Percentiles rank a stretch among this genome's conserved stretches.
Conservation (phyloP, 2,113 vertebrate genomes). For the Alligator sinensis region DNA sequence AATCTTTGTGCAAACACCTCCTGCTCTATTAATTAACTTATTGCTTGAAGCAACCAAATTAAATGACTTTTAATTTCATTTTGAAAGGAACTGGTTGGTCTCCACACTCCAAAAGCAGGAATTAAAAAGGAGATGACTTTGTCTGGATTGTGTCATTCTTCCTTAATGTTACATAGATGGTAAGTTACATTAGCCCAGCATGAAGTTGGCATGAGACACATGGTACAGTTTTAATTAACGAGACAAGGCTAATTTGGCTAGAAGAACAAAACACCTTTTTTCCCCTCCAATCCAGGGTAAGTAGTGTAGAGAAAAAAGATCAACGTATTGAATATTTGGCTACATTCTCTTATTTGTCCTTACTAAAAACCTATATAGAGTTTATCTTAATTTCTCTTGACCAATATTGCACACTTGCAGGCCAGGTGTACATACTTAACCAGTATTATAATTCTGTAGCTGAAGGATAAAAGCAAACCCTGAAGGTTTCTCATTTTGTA, state of each 20-base stretch:
- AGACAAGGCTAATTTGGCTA: slow-evolving; percentile 16
- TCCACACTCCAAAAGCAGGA: slow-evolving; percentile 2
- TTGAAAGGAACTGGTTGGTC: not conserved
- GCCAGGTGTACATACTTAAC: not conserved
- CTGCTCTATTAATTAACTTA: not conserved
- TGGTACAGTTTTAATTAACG: not conserved
- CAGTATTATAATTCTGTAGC: not conserved
- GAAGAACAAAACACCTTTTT: slow-evolving; percentile 1
- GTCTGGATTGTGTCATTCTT: not conserved
- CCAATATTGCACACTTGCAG: not conserved
- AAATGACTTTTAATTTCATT: slow-evolving; percentile 36
- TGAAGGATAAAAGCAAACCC: not conserved
- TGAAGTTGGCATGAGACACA: not conserved
- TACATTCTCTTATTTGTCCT: not conserved
- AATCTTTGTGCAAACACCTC: slow-evolving; percentile 16
- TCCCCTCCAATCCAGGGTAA: not conserved
- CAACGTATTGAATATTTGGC: not conserved
- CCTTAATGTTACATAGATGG: not conserved
- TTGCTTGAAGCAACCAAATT: slow-evolving; percentile 32
- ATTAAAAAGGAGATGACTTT: not conserved
- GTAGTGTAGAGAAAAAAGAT: not conserved
- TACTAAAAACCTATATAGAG: not conserved
- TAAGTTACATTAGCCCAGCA: slow-evolving; percentile 53
- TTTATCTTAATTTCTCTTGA: not conserved
- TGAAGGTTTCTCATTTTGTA: not conserved